Conservation (phyloP, 2,797 vertebrate genomes). For the Mycteria americana region DNA sequence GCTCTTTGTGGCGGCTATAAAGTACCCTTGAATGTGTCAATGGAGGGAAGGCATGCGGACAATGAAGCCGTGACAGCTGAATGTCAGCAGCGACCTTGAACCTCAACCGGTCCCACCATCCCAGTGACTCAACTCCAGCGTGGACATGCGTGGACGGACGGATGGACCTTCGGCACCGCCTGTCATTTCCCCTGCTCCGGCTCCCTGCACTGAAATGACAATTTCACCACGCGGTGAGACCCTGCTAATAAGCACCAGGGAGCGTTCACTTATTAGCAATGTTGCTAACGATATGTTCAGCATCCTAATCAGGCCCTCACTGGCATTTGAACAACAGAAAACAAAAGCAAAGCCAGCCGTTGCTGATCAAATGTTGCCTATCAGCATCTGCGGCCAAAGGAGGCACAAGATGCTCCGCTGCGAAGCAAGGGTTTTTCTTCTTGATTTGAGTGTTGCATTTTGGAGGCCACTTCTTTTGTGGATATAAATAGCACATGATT, state of each 20-base stretch:
- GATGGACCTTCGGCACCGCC: conserved; percentile 38
- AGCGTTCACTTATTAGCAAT: conserved; percentile 48
- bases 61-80: conserved; percentile 83
- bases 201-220: conserved; percentile 37
- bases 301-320: conserved; percentile 51
- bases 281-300: conserved; percentile 49
- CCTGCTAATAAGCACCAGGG: conserved; percentile 40
- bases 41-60: conserved; percentile 74
- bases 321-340: conserved; percentile 57
- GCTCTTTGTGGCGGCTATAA: conserved; percentile 74
- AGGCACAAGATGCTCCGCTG: background rate
- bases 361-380: background rate
- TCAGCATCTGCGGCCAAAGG: background rate
- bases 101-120: conserved; percentile 80
- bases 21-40: conserved; percentile 73
- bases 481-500: conserved; percentile 18
- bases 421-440: background rate
- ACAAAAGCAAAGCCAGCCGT: conserved; percentile 22
- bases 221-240: conserved; percentile 40
- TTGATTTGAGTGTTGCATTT: conserved; percentile 4
- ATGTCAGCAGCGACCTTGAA: conserved; percentile 87
- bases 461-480: background rate
- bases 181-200: conserved; percentile 36
- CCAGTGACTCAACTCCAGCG: conserved; percentile 77
- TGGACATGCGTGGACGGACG: background rate